A percentile compares a stretch with the other conserved stretches of the same genome.
phyloP scores from a whole-genome alignment of 2,113 vertebrate species.

The Puma concolor region DNA sequence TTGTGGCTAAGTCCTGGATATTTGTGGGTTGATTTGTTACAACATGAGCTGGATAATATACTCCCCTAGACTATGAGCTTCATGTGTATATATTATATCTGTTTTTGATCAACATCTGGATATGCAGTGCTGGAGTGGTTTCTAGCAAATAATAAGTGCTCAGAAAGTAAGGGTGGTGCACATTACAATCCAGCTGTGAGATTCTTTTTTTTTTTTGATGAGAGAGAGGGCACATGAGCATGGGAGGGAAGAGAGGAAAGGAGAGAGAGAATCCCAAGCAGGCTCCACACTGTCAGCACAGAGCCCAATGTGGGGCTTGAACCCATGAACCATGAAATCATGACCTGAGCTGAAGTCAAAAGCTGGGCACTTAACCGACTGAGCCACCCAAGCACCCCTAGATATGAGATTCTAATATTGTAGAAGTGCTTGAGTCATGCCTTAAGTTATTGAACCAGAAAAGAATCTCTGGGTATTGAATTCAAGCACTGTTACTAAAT shows the following conservation, averaged over 20 bases:
- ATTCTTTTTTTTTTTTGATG: no score
- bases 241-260: no score
- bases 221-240: no score
- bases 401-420: background rate
- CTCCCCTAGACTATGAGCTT: background rate
- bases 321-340: no score
- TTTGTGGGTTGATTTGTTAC: background rate
- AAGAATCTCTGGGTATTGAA: background rate
- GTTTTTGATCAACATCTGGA: background rate
- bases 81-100: background rate
- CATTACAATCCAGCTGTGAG: background rate
- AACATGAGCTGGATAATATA: background rate
- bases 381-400: no score
- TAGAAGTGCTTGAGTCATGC: background rate
- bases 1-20: background rate
- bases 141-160: background rate
- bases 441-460: background rate
- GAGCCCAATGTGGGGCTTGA: no score
- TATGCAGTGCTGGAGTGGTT: background rate
- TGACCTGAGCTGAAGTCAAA: no score
- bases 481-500: background rate
- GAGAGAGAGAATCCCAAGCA: no score
- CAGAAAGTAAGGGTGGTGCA: background rate
- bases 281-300: no score
- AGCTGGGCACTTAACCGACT: no score